Conservation (phyloP, 2,797 vertebrate genomes). For the Catharus ustulatus region DNA sequence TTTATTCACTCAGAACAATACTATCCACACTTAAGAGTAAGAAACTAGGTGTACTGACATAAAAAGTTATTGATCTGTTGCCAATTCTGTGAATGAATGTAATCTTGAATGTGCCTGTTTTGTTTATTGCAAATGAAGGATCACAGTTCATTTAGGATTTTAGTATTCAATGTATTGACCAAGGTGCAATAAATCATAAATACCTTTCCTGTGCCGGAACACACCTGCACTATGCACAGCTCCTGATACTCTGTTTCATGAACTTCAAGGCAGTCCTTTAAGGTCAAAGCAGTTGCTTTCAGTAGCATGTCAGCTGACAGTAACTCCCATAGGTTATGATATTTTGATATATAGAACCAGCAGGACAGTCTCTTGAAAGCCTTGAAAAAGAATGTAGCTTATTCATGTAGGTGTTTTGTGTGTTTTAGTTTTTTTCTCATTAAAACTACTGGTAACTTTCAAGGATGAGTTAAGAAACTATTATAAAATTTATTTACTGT, state of each 20-base stretch:
- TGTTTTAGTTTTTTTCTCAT: background rate
- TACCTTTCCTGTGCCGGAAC: background rate
- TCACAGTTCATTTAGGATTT: background rate
- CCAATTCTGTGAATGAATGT: background rate
- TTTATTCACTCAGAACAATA: background rate
- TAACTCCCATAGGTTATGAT: background rate
- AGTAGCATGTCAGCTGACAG: background rate
- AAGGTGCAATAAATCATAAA: background rate
- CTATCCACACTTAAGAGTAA: background rate
- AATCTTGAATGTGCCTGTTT: background rate
- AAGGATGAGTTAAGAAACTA: background rate
- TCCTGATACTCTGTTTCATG: background rate
- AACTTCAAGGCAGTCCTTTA: background rate
- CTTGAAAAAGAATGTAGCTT: background rate
- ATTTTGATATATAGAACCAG: background rate
- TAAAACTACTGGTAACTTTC: background rate
- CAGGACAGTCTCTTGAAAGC: background rate
- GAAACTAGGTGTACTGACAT: background rate
- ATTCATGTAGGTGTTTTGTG: too few species aligned
- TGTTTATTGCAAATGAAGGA: background rate
- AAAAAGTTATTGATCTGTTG: background rate
- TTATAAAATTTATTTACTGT: background rate
- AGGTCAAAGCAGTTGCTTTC: background rate
- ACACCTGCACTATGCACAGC: background rate
- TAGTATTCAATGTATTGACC: background rate